phyloP scores from a whole-genome alignment of 1,140 invertebrate genomes.

The Nasonia giraulti region DNA sequence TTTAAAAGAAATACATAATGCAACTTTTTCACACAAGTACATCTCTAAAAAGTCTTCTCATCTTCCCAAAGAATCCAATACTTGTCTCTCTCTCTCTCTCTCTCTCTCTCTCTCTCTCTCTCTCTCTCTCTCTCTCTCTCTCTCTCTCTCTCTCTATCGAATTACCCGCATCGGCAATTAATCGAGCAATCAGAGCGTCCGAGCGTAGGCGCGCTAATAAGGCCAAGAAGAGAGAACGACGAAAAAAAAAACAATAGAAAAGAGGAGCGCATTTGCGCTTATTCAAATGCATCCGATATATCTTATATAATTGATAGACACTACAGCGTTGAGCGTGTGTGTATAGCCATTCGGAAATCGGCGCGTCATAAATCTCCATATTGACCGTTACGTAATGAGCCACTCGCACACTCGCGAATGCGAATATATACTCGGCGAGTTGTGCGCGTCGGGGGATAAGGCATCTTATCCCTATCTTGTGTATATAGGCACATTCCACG shows the following conservation, averaged over 20 bases:
- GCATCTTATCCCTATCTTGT: slow-evolving; percentile 35
- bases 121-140: no score
- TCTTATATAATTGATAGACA: slow-evolving; percentile 39
- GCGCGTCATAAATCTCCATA: slow-evolving; percentile 37
- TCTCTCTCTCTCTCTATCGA: neutral
- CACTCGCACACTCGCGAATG: neutral
- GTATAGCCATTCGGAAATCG: neutral
- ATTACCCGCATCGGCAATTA: neutral
- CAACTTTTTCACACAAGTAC: neutral
- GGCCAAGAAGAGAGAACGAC: neutral
- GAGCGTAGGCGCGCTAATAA: neutral
- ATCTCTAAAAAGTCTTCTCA: neutral
- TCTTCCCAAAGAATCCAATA: neutral
- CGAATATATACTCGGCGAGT: neutral
- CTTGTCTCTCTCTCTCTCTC: neutral
- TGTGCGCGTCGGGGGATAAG: slow-evolving; percentile 18
- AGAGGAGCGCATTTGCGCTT: neutral
- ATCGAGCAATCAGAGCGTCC: neutral
- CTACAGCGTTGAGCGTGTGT: neutral
- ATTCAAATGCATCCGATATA: neutral
- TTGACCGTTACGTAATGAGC: slow-evolving; percentile 39
- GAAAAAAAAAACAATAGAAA: neutral
- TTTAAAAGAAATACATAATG: neutral
- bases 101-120: no score
- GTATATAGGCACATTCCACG: slow-evolving; percentile 43